phyloP scores from a whole-genome alignment of 2,888 invertebrate genomes.

The Chesias legatella region DNA sequence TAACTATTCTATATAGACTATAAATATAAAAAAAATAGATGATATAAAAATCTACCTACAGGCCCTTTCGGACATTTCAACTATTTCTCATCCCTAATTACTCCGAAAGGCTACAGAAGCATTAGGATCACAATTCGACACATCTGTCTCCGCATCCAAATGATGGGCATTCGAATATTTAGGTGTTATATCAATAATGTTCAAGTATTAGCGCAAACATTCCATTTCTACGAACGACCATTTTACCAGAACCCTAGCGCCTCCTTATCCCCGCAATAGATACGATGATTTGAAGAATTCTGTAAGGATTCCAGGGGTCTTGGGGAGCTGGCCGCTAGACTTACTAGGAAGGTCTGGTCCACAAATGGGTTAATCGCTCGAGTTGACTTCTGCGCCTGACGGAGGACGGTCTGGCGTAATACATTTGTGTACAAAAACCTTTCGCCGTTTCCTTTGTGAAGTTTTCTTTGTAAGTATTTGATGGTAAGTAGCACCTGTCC shows the following conservation, averaged over 20 bases:
- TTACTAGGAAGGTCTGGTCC: slow-evolving; percentile 35
- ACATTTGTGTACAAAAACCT: slow-evolving; percentile 47
- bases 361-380: slow-evolving; percentile 76
- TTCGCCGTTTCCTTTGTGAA: slow-evolving; percentile 26
- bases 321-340: slow-evolving; percentile 37
- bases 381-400: slow-evolving; percentile 75
- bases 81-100: background rate
- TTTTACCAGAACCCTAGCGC: slow-evolving; percentile 33
- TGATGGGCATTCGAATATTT: slow-evolving; percentile 54
- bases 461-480: slow-evolving; percentile 16
- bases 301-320: slow-evolving; percentile 40
- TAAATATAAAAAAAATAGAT: too few species aligned
- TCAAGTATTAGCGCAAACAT: slow-evolving; percentile 64
- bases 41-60: too few species aligned
- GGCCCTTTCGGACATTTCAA: background rate
- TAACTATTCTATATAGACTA: too few species aligned
- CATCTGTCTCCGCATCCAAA: slow-evolving; percentile 26
- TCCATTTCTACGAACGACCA: slow-evolving; percentile 51
- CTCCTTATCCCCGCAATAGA: slow-evolving; percentile 14
- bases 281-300: slow-evolving; percentile 24
- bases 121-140: slow-evolving; percentile 21
- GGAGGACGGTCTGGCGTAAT: slow-evolving; percentile 58
- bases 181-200: slow-evolving; percentile 59
- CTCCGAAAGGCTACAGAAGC: slow-evolving; percentile 7
- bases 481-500: slow-evolving; percentile 5